Evolutionary conservation across 2,888 invertebrate genomes (phyloP), one percentile per base, ranked within the genome.

Genomic region (Lithophane socia): DNA sequence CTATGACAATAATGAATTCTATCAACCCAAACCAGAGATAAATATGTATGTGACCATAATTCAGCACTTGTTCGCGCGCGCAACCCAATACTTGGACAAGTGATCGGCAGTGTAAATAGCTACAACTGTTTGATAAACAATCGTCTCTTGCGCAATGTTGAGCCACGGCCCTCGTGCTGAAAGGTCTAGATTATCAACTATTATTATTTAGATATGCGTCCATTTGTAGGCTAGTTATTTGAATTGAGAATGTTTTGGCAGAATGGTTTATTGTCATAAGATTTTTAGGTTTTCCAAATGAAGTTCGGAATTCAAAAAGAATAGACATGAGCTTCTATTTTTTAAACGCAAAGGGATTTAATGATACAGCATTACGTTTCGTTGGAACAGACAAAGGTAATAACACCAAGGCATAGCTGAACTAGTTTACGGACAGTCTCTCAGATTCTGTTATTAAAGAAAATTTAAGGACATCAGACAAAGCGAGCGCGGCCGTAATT

Each of bases 401-500:
- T 70, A 64, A 69, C 76, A 76, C 54, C 37, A 63, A 9, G 54
- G 44, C 77, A 70, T 63, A 68, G 64, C 65, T 76, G 54, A 80
- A 81, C 77, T 81, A 75, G 84, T 75, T 79, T 63, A 65, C 70
- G 67, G 78, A 44, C 73, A 79, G 69, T 82, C 79, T 83, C 79
- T 75, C 79, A 80, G 80, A 81, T 84, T 85, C 83, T 82, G 79
- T 88, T 85, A 86, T 89, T 86, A 86, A 82, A 86, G 89, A 89
- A 90, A 90, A 88, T 88, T 86, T 89, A 93, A 92, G 91, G 91
- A 91, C 89, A 87, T 87, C 90, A 93, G 92, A 95, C 95, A 95
- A 95, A 94, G 94, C 92, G 88, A 91, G 90, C 88, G 90, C 91
- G 83, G 82, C 89, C 84, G 89, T 94, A 94, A 95, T 95, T 95